Base-by-base conservation (phyloP, 2,888 invertebrate species). In the Aproaerema taeniolella region DNA sequence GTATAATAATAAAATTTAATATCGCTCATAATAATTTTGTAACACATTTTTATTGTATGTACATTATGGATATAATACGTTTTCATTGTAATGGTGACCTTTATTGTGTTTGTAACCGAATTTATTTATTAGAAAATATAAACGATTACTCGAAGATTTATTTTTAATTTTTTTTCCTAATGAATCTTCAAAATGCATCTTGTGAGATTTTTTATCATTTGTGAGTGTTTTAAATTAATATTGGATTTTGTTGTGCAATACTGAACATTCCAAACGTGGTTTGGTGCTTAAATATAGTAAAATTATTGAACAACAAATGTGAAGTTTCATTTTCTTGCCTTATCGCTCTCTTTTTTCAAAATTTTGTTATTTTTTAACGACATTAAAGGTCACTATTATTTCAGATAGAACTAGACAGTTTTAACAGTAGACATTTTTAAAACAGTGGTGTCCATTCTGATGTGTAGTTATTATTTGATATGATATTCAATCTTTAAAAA, bases 241-340 rank as follows among this genome's bases (percentile, higher is more conserved):
- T 75, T 71, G 67, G 67, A 63, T 70, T 69, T 17, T 68, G 68
- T 75, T 76, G 82, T 83, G 83, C 83, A 83, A 83, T 82, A 81
- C 73, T 69, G 79, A 78, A 83, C 85, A 85, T 85, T 85, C 83
- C 85, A 81, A 83, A 85, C 83, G 54, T 77, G 66, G 82, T 85
- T 83, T 85, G 83, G 85, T 83, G 82, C 82, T 83, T 77, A 75
- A 69, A 74, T 71, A 65, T 73, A 82, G 81, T 80, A 81, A 85
- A 37, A 66, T 63, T 76, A 74, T 80, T 73, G 67, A 75, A 71
- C 70, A 74, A 64, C 58, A 54, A 44, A 10, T 34, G 50, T 39
- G 66, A 67, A 47, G 79, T 85, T 83, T 85, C 67, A 82, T 85
- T 85, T 80, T 54, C 65, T 72, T 69, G 71, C 74, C 78, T 64